Evolutionary conservation across 2,797 vertebrate genomes (phyloP).

Genomic region (Gallinago nigripennis): DNA sequence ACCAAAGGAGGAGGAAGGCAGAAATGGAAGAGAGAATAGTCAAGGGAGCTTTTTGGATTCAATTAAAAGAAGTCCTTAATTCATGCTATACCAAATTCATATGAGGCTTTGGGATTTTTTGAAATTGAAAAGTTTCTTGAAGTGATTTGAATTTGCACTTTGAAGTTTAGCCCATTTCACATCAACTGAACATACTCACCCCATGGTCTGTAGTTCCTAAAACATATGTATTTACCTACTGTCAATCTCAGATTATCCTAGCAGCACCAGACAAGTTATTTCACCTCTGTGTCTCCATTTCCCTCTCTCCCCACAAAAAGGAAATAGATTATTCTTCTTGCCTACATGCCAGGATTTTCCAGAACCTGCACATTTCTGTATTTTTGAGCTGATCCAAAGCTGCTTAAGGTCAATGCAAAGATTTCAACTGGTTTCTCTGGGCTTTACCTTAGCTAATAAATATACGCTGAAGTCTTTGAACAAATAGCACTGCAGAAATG

Average conservation of each 20-base stretch:
- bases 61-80: neutral
- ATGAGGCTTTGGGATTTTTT: neutral
- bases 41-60: neutral
- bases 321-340: neutral
- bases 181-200: neutral
- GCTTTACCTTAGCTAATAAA: constrained; percentile 16
- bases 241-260: neutral
- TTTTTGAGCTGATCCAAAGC: neutral
- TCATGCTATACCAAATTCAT: neutral
- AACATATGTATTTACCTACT: neutral
- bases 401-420: neutral
- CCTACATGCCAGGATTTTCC: neutral
- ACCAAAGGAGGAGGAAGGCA: neutral
- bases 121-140: neutral
- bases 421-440: neutral
- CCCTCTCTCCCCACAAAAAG: neutral
- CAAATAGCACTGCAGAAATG: neutral
- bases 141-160: neutral
- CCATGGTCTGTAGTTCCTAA: neutral
- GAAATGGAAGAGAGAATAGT: neutral
- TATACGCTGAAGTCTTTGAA: neutral
- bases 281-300: neutral
- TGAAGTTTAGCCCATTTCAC: neutral
- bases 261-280: neutral
- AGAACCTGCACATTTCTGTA: neutral